Evolutionary conservation across 2,113 vertebrate genomes (phyloP).

Genomic region (Platichthys flesus): DNA sequence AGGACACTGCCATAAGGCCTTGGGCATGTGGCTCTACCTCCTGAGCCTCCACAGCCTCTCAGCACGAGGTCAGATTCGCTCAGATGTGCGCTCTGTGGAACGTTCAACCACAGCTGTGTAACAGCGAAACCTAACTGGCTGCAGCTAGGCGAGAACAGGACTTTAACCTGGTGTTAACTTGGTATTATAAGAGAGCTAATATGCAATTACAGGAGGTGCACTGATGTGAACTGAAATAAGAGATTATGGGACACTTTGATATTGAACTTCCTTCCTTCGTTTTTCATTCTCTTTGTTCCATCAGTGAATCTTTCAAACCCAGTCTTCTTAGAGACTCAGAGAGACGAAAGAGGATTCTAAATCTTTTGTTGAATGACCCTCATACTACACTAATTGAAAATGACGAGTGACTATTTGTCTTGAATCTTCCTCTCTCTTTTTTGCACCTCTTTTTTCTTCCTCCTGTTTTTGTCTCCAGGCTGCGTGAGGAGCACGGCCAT

Average conservation of each 20-base stretch:
- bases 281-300: background rate
- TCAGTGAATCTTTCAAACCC: background rate
- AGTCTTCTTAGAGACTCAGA: constrained; percentile 31
- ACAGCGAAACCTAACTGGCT: background rate
- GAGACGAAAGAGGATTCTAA: constrained; percentile 24
- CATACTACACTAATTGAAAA: background rate
- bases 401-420: background rate
- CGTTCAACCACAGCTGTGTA: background rate
- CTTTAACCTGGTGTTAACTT: background rate
- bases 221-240: background rate
- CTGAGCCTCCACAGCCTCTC: background rate
- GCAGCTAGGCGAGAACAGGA: background rate
- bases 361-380: constrained; percentile 6
- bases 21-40: background rate
- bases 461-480: background rate
- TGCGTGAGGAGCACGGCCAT: background rate
- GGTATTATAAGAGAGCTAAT: background rate
- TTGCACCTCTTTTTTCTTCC: background rate
- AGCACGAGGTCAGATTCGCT: background rate
- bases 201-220: background rate
- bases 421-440: background rate
- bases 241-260: background rate
- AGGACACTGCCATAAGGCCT: background rate
- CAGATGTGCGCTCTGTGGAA: background rate
- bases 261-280: background rate